Evolutionary conservation across 2,113 vertebrate genomes (phyloP).

Genomic region (Sigmodon hispidus): DNA sequence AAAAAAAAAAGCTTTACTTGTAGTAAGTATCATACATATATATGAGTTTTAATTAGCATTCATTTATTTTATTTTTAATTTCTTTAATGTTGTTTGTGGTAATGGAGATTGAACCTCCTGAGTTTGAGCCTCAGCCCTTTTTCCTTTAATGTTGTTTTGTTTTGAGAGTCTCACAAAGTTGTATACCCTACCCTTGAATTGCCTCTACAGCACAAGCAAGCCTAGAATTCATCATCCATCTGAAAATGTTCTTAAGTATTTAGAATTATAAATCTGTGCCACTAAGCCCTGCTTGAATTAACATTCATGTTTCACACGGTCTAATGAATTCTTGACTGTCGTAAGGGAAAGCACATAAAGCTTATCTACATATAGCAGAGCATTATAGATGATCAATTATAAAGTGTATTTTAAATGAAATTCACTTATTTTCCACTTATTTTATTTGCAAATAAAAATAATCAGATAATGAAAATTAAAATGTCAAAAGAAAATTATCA

Average conservation of each 20-base stretch:
- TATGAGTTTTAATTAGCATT: background rate
- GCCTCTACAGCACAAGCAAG: background rate
- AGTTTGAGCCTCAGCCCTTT: background rate
- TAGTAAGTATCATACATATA: background rate
- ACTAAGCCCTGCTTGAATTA: background rate
- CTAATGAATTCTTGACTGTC: background rate
- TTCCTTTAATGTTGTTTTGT: background rate
- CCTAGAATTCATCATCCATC: background rate
- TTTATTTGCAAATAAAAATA: slow-evolving; percentile 20
- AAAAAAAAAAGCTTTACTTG: background rate
- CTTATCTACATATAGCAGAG: background rate
- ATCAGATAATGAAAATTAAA: background rate
- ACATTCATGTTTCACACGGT: background rate
- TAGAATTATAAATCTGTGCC: background rate
- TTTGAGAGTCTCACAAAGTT: background rate
- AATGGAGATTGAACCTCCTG: background rate
- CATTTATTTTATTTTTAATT: background rate
- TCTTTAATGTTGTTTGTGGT: background rate
- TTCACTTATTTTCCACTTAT: background rate
- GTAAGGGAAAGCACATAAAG: background rate
- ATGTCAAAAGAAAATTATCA: background rate
- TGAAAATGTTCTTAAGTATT: background rate
- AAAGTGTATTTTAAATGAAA: background rate
- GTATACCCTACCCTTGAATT: background rate
- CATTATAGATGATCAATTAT: background rate